Evolutionary conservation across 2,888 invertebrate species (phyloP).

Genomic region (Ichneumon xanthorius): DNA sequence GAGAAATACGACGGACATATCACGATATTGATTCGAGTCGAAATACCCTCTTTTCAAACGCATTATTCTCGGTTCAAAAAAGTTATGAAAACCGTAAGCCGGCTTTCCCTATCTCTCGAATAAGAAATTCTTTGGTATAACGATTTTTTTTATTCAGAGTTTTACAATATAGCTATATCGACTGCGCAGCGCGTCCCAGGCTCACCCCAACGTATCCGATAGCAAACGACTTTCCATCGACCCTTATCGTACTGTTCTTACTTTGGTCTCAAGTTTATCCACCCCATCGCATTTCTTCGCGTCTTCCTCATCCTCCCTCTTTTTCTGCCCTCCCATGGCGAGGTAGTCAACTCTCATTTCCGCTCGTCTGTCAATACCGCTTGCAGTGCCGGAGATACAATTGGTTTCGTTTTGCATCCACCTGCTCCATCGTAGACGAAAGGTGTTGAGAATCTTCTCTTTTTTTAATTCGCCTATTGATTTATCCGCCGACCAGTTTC

Average conservation of each 20-base stretch:
- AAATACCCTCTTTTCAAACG: neutral
- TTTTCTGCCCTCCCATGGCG: conserved; percentile 6
- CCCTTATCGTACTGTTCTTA: conserved; percentile 28
- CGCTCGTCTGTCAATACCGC: conserved; percentile 21
- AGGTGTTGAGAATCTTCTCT: conserved; percentile 23
- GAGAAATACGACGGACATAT: too few relatives aligned
- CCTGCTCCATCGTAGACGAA: conserved; percentile 28
- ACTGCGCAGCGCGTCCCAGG: neutral
- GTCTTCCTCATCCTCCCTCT: conserved; percentile 3
- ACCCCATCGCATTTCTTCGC: conserved; percentile 26
- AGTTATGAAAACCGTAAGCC: neutral
- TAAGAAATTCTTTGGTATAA: neutral
- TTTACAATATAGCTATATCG: neutral
- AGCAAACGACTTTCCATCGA: conserved; percentile 45
- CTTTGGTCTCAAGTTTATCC: conserved; percentile 2
- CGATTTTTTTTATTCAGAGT: neutral
- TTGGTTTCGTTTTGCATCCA: conserved; percentile 64
- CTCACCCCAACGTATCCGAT: neutral
- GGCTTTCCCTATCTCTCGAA: neutral
- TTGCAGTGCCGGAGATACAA: conserved; percentile 44
- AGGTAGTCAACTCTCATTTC: conserved; percentile 39
- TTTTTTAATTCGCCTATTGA: conserved; percentile 19
- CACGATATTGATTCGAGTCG: too few relatives aligned
- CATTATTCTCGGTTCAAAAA: neutral
- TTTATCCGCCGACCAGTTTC: conserved; percentile 18